phyloP scores from a whole-genome alignment of 1,140 invertebrate genomes.

The Oreohelix idahoensis region DNA sequence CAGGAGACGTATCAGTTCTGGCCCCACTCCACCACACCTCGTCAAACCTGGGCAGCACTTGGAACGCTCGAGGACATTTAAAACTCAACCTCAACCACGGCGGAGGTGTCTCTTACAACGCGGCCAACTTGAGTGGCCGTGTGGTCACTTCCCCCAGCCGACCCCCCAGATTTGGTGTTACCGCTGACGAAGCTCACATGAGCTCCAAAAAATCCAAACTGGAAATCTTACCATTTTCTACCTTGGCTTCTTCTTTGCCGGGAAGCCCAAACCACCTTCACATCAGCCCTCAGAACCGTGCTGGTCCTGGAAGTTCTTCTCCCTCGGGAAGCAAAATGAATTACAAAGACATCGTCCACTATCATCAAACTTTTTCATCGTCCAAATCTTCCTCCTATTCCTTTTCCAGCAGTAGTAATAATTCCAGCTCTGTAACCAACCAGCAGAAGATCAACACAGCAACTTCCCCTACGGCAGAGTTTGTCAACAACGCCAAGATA shows the following conservation, averaged over 20 bases:
- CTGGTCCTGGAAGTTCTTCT: background rate
- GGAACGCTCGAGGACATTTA: constrained; percentile 38
- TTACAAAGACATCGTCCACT: constrained; percentile 20
- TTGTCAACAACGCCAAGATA: constrained; percentile 19
- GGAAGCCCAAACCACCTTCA: constrained; percentile 19
- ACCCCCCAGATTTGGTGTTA: background rate
- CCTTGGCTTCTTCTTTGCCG: constrained; percentile 12
- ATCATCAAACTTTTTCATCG: constrained; percentile 22
- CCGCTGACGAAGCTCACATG: constrained; percentile 26
- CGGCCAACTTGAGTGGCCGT: constrained; percentile 7
- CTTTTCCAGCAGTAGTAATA: background rate
- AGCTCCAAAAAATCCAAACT: constrained; percentile 38
- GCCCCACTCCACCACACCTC: constrained; percentile 33
- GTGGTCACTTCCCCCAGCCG: constrained; percentile 5
- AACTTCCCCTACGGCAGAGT: constrained; percentile 32
- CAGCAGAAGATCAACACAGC: background rate
- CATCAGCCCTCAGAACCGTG: background rate
- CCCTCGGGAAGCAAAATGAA: background rate
- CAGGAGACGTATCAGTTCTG: constrained; percentile 61
- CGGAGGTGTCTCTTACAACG: constrained; percentile 23
- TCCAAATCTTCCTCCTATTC: background rate
- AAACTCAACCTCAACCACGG: constrained; percentile 46
- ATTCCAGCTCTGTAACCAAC: background rate
- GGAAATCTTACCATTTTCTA: constrained; percentile 28
- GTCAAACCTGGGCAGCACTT: constrained; percentile 29